Base-by-base conservation (phyloP, 2,113 vertebrate species). In the Ceyx cyanopectus region DNA sequence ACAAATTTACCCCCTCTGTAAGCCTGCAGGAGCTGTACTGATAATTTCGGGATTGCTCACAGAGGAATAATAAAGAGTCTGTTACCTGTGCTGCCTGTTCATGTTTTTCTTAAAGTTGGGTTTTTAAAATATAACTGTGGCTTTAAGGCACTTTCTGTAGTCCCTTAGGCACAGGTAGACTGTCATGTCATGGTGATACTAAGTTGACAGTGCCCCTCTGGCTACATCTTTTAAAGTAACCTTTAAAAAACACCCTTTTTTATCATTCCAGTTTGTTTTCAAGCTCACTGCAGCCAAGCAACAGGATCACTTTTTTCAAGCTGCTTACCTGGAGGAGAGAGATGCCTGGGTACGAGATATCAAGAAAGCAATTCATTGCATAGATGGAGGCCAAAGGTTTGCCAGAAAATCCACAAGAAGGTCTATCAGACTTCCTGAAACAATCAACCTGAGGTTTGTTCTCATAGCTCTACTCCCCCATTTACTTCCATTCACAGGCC, bases 221-320 rank as follows among this genome's bases (percentile, higher is more conserved):
- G 46, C 67, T 85, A 34, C 12, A 21, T 12, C 17, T 37, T 37
- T 37, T 37, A 32, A 74, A 77, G 7, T 32, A 78, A 81, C 18
- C 48, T 53, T 21, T 2, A 23, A 68, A 96, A 86, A 81, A 32
- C 3, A 5, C 3, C 9, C 18, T 81, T 60, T 94, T 94, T 63
- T 93, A 34, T 96, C 89, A 29, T 95, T 96, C 41, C 74, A 99
- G 99, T 97, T 99, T 91, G 99, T 99, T 56, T 99, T 99, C 95
- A 99, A 99, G 97, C 85, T 99, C 62, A 98, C 97, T 41, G 98
- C 97, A 0, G 87, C 93, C 48, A 99, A 99, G 95, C 99, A 99
- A 65, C 99, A 99, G 93, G 99, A 99, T 30, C 98, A 99, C 94
- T 99, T 98, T 96, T 99, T 99, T 92, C 99, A 99, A 97, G 99